These are phyloP conservation scores for Anneissia japonica DNA, from an alignment of 35 echinoderm and acorn worm genomes.

Conservation along the genomic window DNA sequence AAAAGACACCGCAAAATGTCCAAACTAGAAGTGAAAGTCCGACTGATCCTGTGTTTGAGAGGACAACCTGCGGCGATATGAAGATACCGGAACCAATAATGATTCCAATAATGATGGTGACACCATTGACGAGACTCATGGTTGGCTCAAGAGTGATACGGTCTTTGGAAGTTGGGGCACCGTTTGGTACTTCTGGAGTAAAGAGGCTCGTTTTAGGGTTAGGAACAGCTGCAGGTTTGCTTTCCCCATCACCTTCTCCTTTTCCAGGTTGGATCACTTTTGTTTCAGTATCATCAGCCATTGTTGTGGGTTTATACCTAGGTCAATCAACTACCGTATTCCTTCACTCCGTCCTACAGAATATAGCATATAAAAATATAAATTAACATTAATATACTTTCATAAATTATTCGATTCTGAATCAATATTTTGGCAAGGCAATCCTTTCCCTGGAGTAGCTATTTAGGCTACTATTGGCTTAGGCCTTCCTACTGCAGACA, in stretches of 20 bases:
- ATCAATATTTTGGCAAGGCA: too few species aligned
- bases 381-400: too few species aligned
- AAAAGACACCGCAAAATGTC: conserved; percentile 76
- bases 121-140: conserved; percentile 82
- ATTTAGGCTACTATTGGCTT: too few species aligned
- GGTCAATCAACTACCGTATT: too few species aligned
- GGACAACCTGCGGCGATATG: conserved; percentile 74
- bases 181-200: neutral
- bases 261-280: neutral
- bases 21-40: conserved; percentile 73
- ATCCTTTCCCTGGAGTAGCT: too few species aligned
- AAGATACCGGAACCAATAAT: conserved; percentile 98
- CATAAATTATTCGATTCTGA: too few species aligned
- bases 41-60: conserved; percentile 55
- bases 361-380: too few species aligned
- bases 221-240: neutral
- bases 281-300: neutral
- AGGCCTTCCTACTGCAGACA: too few species aligned
- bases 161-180: neutral
- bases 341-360: too few species aligned
- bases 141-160: conserved; percentile 60
- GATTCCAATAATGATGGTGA: conserved; percentile 88
- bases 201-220: neutral
- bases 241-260: neutral
- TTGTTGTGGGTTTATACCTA: neutral